Percentiles rank a stretch among this genome's conserved stretches.
Evolutionary conservation across 2,113 vertebrate genomes (phyloP).

Genomic region (Thinocorus orbignyianus): DNA sequence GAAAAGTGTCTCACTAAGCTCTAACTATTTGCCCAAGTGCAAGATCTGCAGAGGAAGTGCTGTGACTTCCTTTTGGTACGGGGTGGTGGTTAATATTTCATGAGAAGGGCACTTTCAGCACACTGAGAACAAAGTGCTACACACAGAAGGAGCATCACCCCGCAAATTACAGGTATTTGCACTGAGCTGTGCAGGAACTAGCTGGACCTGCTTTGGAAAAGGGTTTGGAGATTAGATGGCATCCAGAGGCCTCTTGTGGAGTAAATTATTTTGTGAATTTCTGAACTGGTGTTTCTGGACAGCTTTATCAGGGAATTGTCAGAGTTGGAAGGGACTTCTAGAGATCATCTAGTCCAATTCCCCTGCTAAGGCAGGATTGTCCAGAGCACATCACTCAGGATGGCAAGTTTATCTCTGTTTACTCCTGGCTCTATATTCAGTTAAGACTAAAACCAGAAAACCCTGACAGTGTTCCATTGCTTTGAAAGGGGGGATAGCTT

Average conservation of each 20-base stretch:
- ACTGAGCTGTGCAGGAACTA: not conserved
- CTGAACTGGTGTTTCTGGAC: not conserved
- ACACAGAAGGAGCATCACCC: not conserved
- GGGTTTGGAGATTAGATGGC: not conserved
- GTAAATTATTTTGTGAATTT: not conserved
- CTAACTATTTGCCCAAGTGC: not conserved
- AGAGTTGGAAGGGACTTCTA: no score
- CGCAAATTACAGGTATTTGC: not conserved
- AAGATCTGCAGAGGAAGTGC: not conserved
- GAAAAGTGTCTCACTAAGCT: not conserved
- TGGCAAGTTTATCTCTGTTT: not conserved
- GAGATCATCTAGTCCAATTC: no score
- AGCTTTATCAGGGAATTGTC: not conserved
- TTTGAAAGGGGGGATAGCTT: not conserved
- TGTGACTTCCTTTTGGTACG: not conserved
- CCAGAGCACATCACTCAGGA: no score
- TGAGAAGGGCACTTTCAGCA: not conserved
- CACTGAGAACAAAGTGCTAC: not conserved
- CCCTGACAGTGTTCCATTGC: not conserved
- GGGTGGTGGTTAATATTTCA: not conserved
- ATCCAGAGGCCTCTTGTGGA: not conserved
- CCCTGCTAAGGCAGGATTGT: no score
- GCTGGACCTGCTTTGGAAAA: not conserved
- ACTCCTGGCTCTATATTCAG: not conserved
- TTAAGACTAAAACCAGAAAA: not conserved